Percentiles rank a stretch among this genome's conserved stretches.
These are phyloP conservation scores for Syrista parreyssii DNA, from an alignment of 2,888 invertebrate species.

Conservation along the genomic window DNA sequence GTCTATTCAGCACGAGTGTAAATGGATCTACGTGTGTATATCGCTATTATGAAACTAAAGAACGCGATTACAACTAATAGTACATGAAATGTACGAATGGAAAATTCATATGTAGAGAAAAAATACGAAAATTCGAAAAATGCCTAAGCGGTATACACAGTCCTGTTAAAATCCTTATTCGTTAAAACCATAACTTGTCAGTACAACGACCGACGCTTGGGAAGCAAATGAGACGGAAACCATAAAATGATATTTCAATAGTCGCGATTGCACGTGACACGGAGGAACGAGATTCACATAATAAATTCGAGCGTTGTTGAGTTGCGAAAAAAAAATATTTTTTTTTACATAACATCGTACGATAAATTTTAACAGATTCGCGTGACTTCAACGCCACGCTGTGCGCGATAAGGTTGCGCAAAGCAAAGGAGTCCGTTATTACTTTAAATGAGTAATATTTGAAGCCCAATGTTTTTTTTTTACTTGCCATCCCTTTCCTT, in stretches of 20 bases:
- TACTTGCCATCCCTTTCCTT: neutral
- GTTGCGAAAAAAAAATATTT: neutral
- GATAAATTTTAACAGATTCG: neutral
- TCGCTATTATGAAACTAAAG: neutral
- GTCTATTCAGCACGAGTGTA: neutral
- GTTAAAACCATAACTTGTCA: neutral
- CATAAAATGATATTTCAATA: neutral
- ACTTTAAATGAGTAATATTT: neutral
- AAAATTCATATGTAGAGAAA: neutral
- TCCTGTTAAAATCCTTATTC: neutral
- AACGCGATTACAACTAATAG: too few species aligned
- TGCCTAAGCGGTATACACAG: too few species aligned
- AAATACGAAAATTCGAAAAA: neutral
- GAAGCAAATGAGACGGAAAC: too few species aligned
- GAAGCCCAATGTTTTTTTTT: neutral
- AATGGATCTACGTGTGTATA: neutral
- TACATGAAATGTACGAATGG: too few species aligned
- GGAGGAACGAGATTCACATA: neutral
- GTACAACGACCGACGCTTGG: neutral
- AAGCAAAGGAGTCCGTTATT: neutral
- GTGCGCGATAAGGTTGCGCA: neutral
- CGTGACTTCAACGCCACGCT: neutral
- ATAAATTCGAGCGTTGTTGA: neutral
- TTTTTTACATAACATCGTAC: neutral
- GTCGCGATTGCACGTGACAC: neutral